Evolutionary conservation across 2,113 vertebrate species (phyloP).

Genomic region (Daboia siamensis): DNA sequence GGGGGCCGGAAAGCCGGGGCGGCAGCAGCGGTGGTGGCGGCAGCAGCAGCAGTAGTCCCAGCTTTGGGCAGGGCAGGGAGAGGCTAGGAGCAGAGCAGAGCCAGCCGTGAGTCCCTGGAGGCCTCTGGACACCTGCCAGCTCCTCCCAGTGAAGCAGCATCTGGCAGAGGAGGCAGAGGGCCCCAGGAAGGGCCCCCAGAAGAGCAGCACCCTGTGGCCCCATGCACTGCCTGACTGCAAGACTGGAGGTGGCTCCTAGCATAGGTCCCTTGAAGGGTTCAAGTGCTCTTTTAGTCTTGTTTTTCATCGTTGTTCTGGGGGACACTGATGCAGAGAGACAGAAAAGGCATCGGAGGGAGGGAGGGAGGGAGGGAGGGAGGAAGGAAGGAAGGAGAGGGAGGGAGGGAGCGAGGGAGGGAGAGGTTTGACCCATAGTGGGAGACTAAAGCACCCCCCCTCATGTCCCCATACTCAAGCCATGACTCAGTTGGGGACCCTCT

Average conservation of each 20-base stretch:
- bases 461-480: not conserved
- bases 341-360: not conserved
- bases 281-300: too few relatives aligned
- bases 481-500: not conserved
- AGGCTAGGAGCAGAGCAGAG: constrained; percentile 8
- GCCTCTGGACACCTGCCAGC: not conserved
- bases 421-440: not conserved
- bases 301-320: not conserved
- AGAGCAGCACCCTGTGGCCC: not conserved
- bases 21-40: constrained; percentile 10
- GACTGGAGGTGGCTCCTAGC: not conserved
- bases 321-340: not conserved
- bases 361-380: too few relatives aligned
- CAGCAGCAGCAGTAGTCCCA: constrained; percentile 34
- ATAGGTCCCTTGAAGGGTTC: too few relatives aligned
- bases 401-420: not conserved
- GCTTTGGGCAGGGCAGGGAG: constrained; percentile 43
- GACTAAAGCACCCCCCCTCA: not conserved
- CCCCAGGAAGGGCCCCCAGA: not conserved
- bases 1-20: constrained; percentile 31
- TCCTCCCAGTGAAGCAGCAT: not conserved
- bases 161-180: not conserved
- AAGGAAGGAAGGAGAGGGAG: too few relatives aligned
- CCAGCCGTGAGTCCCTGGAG: not conserved
- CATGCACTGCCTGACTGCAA: not conserved